Evolutionary conservation across 2,113 vertebrate species (phyloP), one percentile per base, ranked within the genome.

Genomic region (Acanthochromis polyacanthus): DNA sequence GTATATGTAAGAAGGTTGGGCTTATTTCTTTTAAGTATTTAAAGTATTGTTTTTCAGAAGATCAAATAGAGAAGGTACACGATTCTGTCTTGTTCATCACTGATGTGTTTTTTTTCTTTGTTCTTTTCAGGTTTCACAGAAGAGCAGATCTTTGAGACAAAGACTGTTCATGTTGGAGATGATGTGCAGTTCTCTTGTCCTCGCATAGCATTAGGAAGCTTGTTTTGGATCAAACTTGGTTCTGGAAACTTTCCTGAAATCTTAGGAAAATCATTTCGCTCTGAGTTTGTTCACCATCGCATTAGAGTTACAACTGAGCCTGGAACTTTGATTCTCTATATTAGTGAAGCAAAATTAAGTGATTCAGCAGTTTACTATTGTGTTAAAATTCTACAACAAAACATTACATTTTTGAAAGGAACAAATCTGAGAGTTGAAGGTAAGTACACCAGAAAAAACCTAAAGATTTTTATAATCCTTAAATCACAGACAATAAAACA

Each of bases 291-390:
- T 10, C 0, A 55, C 38, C 5, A 0, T 56, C 76, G 0, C 0
- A 51, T 91, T 23, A 60, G 25, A 72, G 19, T 43, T 53, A 17
- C 1, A 7, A 7, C 5, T n/a, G 1, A 63, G 2, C 0, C 0
- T 0, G 63, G 38, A 65, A 23, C 0, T 22, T 83, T 88, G 56
- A 23, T 36, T 36, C 70, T 93, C 5, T n/a, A 3, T 0, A 71
- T 92, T 66, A 5, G 0, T 20, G 58, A 57, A 1, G 30, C 48
- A 9, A 6, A 38, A 2, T 16, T 12, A 4, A 83, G 4, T 22
- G 88, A 91, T 78, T 17, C 78, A 38, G 84, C 43, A 36, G 1
- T 88, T 75, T 92, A 92, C 53, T 57, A 52, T 16, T 91, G 91
- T 68, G 0, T 80, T 0, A 71, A 48, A 78, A 28, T 6, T 2